phyloP scores from a whole-genome alignment of 1,140 invertebrate genomes.

The Drosophila obscura region DNA sequence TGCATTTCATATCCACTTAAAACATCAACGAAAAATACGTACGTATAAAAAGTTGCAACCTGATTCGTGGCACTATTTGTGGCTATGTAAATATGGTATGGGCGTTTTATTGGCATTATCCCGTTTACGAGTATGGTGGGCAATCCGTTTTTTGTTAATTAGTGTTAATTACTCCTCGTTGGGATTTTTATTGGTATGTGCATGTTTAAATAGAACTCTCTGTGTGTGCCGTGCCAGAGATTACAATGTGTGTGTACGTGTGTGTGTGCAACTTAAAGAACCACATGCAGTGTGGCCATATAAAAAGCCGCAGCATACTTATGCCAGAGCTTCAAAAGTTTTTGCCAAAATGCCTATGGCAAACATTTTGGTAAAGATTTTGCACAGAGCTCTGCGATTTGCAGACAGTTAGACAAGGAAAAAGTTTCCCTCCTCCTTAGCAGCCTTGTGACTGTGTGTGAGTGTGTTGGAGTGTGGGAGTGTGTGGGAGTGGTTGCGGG shows the following conservation, averaged over 20 bases:
- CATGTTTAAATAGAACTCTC: background rate
- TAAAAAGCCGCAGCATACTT: constrained; percentile 73
- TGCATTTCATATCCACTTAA: no score
- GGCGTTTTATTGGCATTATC: constrained; percentile 49
- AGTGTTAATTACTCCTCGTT: constrained; percentile 55
- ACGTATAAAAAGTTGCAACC: constrained; percentile 1
- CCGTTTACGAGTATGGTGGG: constrained; percentile 46
- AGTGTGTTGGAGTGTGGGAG: constrained; percentile 1
- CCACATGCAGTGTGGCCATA: constrained; percentile 63
- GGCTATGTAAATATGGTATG: constrained; percentile 7
- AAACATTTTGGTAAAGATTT: constrained; percentile 81
- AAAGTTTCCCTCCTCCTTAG: constrained; percentile 49
- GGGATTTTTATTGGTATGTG: constrained; percentile 8
- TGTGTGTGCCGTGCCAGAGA: constrained; percentile 3
- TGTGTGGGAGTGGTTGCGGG: constrained; percentile 20
- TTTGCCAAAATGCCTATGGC: constrained; percentile 75
- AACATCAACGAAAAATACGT: no score
- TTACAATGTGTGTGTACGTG: constrained; percentile 41
- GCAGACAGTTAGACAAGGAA: constrained; percentile 74
- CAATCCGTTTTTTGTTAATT: constrained; percentile 49
- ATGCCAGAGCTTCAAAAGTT: constrained; percentile 51
- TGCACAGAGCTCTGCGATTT: constrained; percentile 76
- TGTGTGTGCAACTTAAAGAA: constrained; percentile 35
- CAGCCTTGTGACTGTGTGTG: constrained; percentile 6
- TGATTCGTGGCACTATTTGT: constrained; percentile 34